Evolutionary conservation across 1,140 invertebrate genomes (phyloP).

Genomic region (Drosophila orena): DNA sequence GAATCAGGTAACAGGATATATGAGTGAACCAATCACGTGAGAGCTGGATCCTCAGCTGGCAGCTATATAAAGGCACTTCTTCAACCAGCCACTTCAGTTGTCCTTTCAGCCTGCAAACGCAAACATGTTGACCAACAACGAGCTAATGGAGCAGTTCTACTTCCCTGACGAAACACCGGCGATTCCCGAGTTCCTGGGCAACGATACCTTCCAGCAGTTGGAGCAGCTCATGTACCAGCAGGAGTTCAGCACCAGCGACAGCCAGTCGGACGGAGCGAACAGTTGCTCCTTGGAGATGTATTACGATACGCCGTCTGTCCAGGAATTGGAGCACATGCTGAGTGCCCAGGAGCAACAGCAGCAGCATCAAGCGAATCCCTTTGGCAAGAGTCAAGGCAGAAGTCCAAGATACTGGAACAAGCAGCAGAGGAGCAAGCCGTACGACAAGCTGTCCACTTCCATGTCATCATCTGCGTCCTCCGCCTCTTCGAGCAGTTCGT

Average conservation of each 20-base stretch:
- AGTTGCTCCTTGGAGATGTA: slow-evolving; percentile 53
- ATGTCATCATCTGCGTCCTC: slow-evolving; percentile 7
- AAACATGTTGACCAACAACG: slow-evolving; percentile 75
- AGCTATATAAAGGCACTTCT: slow-evolving; percentile 55
- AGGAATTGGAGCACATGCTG: slow-evolving; percentile 66
- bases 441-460: slow-evolving; percentile 31
- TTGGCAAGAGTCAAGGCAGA: slow-evolving; percentile 44
- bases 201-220: slow-evolving; percentile 58
- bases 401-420: slow-evolving; percentile 54
- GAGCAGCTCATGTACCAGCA: slow-evolving; percentile 58
- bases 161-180: slow-evolving; percentile 30
- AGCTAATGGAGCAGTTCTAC: slow-evolving; percentile 66
- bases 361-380: not conserved
- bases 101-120: slow-evolving; percentile 47
- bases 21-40: slow-evolving; percentile 52
- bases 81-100: slow-evolving; percentile 53
- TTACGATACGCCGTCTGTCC: slow-evolving; percentile 52
- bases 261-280: slow-evolving; percentile 57
- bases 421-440: slow-evolving; percentile 52
- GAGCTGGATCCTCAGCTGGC: not conserved
- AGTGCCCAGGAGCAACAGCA: slow-evolving; percentile 44
- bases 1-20: slow-evolving; percentile 66
- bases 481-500: slow-evolving; percentile 1
- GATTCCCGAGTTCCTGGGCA: slow-evolving; percentile 26
- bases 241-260: slow-evolving; percentile 54